These are phyloP conservation scores for Muscina levida DNA, from an alignment of 2,888 invertebrate genomes.

Conservation along the genomic window DNA sequence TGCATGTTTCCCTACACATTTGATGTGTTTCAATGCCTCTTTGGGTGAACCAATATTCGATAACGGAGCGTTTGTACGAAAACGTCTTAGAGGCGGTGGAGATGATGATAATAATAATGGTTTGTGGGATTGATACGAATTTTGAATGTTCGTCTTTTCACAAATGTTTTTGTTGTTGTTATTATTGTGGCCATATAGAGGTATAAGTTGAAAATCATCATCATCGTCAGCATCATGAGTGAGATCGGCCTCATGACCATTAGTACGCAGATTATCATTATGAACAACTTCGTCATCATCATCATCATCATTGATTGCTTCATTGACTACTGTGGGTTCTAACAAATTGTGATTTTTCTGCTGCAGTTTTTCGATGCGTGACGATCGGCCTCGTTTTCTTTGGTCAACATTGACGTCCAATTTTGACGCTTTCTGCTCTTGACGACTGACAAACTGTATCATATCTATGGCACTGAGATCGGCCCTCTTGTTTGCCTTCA, in stretches of 20 bases:
- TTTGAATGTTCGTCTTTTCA: too few relatives aligned
- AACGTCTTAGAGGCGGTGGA: not conserved
- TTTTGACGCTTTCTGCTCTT: conserved; percentile 53
- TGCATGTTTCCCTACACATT: conserved; percentile 75
- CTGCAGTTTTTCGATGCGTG: conserved; percentile 20
- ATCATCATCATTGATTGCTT: conserved; percentile 45
- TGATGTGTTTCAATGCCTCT: conserved; percentile 70
- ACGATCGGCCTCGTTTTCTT: conserved; percentile 6
- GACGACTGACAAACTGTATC: conserved; percentile 68
- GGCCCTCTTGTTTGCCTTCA: conserved; percentile 66
- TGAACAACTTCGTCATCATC: too few relatives aligned
- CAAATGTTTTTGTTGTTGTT: too few relatives aligned
- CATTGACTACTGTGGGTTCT: conserved; percentile 55
- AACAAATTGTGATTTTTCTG: not conserved
- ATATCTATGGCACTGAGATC: conserved; percentile 71
- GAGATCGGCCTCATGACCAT: conserved; percentile 44
- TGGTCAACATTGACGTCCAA: conserved; percentile 50
- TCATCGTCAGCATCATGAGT: too few relatives aligned
- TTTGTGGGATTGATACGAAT: too few relatives aligned
- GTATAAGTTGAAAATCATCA: conserved; percentile 3
- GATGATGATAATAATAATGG: too few relatives aligned
- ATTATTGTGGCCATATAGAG: too few relatives aligned
- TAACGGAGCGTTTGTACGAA: conserved; percentile 26
- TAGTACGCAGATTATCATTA: too few relatives aligned
- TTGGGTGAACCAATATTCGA: conserved; percentile 66